Conservation (phyloP, 2,888 invertebrate species). For the Drosophila quinaria region DNA sequence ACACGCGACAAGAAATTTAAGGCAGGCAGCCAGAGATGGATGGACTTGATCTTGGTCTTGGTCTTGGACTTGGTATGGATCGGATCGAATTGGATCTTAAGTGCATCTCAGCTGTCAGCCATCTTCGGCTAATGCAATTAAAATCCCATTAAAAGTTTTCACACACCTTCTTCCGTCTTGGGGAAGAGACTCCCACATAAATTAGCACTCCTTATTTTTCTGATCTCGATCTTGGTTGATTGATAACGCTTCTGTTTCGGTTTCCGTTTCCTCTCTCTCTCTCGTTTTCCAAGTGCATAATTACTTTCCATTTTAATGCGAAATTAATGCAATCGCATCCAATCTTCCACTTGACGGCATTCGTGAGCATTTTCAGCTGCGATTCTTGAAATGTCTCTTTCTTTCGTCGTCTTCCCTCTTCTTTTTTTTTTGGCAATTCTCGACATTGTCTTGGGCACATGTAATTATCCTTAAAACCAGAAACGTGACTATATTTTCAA, state of each 20-base stretch:
- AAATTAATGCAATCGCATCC: constrained; percentile 5
- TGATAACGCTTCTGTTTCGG: constrained; percentile 45
- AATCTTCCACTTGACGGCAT: constrained; percentile 30
- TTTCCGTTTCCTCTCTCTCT: constrained; percentile 34
- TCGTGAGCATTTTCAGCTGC: constrained; percentile 49
- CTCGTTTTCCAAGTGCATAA: background rate
- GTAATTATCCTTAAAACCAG: constrained; percentile 73
- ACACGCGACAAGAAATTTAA: constrained; percentile 77
- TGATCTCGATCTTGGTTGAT: constrained; percentile 6
- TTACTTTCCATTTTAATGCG: constrained; percentile 30
- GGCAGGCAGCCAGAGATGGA: constrained; percentile 39
- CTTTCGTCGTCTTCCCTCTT: constrained; percentile 25
- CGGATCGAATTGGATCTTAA: constrained; percentile 31
- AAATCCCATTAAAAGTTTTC: constrained; percentile 80
- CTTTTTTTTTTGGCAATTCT: constrained; percentile 21
- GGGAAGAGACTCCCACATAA: constrained; percentile 69
- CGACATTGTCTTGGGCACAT: constrained; percentile 28
- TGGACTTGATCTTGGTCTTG: constrained; percentile 33
- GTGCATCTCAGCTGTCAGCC: constrained; percentile 62
- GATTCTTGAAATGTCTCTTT: constrained; percentile 49
- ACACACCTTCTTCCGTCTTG: constrained; percentile 58
- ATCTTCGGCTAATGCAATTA: constrained; percentile 74
- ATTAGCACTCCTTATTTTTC: constrained; percentile 55
- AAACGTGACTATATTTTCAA: constrained; percentile 75
- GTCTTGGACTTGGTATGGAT: constrained; percentile 22